phyloP scores from a whole-genome alignment of 2,797 vertebrate genomes.

The Squalus acanthias region DNA sequence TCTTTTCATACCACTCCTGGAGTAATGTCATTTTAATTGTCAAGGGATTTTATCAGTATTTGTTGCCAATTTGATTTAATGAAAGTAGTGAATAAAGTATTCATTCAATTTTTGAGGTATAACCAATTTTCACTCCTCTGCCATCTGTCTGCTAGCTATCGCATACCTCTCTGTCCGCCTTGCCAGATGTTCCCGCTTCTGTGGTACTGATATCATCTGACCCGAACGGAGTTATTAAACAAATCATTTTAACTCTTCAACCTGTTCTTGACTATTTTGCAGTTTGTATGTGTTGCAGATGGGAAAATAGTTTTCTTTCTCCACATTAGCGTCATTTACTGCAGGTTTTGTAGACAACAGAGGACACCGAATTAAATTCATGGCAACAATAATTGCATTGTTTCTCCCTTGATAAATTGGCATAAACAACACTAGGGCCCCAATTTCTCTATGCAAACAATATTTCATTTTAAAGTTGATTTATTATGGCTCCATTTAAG shows the following conservation, averaged over 20 bases:
- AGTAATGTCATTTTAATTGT: constrained; percentile 7
- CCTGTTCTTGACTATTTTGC: background rate
- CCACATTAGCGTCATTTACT: background rate
- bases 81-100: background rate
- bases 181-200: background rate
- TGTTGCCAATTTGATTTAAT: background rate
- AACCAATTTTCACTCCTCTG: background rate
- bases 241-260: constrained; percentile 4
- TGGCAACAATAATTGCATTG: background rate
- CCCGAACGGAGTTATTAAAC: background rate
- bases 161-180: background rate
- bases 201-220: background rate
- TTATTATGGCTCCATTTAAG: background rate
- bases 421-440: background rate
- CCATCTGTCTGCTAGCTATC: constrained; percentile 8
- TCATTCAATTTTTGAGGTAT: background rate
- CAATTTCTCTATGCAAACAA: background rate
- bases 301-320: background rate
- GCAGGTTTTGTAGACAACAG: background rate
- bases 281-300: background rate
- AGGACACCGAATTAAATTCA: background rate
- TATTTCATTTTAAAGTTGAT: background rate
- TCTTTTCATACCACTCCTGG: constrained; percentile 1
- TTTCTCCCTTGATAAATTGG: background rate
- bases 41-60: background rate